Percentiles rank a stretch among this genome's conserved stretches.
These are phyloP conservation scores for Leiothrix lutea DNA, from an alignment of 2,113 vertebrate species.

Conservation along the genomic window DNA sequence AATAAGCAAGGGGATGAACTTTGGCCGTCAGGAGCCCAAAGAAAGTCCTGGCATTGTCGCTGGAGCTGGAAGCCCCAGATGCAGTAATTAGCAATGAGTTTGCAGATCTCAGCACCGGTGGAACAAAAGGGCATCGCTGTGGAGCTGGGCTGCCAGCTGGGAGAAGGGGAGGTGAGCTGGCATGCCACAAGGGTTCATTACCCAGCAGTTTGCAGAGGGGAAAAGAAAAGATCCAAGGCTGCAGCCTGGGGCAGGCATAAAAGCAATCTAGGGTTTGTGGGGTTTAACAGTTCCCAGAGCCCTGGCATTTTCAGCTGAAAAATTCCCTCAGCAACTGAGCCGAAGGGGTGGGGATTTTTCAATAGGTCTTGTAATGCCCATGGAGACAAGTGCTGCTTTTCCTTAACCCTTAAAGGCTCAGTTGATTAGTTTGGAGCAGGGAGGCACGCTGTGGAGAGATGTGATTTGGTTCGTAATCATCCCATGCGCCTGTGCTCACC, in stretches of 20 bases:
- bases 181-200: conserved; percentile 24
- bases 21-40: conserved; percentile 23
- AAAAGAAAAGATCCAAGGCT: conserved; percentile 17
- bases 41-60: conserved; percentile 21
- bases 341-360: conserved; percentile 42
- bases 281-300: conserved; percentile 46
- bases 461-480: not conserved
- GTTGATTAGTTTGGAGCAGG: conserved; percentile 33
- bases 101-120: not conserved
- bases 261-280: conserved; percentile 22
- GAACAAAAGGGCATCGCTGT: conserved; percentile 25
- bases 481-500: not conserved
- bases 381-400: conserved; percentile 61
- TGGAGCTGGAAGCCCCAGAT: conserved; percentile 34
- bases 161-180: conserved; percentile 26
- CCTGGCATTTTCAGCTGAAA: conserved; percentile 56
- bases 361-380: conserved; percentile 38
- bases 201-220: conserved; percentile 16
- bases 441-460: conserved; percentile 22
- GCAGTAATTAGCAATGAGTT: conserved; percentile 18
- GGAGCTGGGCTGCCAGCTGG: conserved; percentile 19
- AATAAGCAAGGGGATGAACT: conserved; percentile 66
- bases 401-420: conserved; percentile 68
- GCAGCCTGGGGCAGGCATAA: conserved; percentile 17
- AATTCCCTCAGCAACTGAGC: conserved; percentile 26